Base-by-base conservation (phyloP, 2,113 vertebrate genomes). In the Phaethon lepturus region DNA sequence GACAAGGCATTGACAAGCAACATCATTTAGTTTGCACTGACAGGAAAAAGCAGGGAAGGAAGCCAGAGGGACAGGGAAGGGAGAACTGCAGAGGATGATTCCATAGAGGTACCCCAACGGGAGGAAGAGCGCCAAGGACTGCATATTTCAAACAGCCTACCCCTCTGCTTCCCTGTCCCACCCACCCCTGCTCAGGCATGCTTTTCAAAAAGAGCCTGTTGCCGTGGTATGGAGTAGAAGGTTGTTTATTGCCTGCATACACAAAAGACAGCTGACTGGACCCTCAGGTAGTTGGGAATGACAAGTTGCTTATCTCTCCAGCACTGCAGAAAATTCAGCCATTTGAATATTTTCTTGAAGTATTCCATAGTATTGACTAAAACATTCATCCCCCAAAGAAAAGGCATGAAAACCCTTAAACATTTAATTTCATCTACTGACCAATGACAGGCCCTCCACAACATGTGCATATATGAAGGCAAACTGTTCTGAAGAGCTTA, bases 81-180 rank as follows among this genome's bases (percentile, higher is more conserved):
- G 17, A 20, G 22, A 42, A 35, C 11, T 13, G 56, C 50, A 53
- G 71, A 63, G 63, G 9, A 25, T 1, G 14, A 6, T 12, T 25
- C 33, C 47, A 6, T 0, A 29, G 77, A 11, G 12, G 10, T 19
- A 19, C 26, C 33, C 25, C 22, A 6, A 18, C 4, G 22, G 18
- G 8, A 63, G 33, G 40, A 40, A 13, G 10, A 8, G 44, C 3
- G 1, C n/a, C 17, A 44, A 42, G 25, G 63, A 35, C 64, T 0
- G 0, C 0, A 1, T 8, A 17, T 29, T 25, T 56, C 6, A 1
- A 31, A 4, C 20, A 24, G 24, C 17, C 18, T 7, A 3, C 7
- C 26, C 64, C 20, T 50, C 56, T 25, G 79, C 58, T 31, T 22
- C 31, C 42, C 78, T 1, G 0, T 13, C 29, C n/a, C 44, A 23